Evolutionary conservation across 2,797 vertebrate genomes (phyloP), one percentile per base, ranked within the genome.

Genomic region (Rhodeus uyekii): DNA sequence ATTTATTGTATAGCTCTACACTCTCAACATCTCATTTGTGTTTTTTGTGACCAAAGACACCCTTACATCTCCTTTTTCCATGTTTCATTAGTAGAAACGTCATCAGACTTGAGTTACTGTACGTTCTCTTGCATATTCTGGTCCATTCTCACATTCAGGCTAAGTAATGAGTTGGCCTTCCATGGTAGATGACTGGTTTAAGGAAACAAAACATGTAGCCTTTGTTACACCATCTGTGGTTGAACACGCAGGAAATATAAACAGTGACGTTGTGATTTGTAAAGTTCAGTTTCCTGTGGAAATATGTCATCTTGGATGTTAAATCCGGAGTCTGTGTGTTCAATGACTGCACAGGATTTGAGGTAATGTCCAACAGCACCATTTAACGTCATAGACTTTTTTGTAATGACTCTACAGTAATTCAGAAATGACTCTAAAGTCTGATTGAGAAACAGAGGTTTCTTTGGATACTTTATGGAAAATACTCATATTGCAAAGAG

Each of bases 211-310:
- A 58, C 38, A 58, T 4, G 1, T 18, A 34, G 5, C 39, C 22
- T 34, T 24, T 60, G 19, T 71, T 80, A 16, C 13, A 3, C 19
- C 32, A 34, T 77, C 53, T 19, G 29, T 64, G 73, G 67, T n/a
- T 68, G 69, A 73, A 85, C 82, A 55, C 22, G 68, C 19, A 82
- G 65, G 55, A 14, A 61, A 14, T 27, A 53, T 55, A 27, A 42
- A 58, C 32, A 63, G 18, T 76, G 81, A 80, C 36, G 8, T 71
- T 65, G 27, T 2, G 18, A 50, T 46, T 27, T 12, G 7, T 58
- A 79, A 34, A 38, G 78, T 74, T n/a, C 82, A 34, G 58, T 24
- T 85, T 85, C 50, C 82, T 84, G 22, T 79, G 65, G 76, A 85
- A 83, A 75, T 76, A 69, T 44, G 42, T 50, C 64, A 84, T 76